Evolutionary conservation across 2,113 vertebrate species (phyloP), one percentile per base, ranked within the genome.

Genomic region (Hippopotamus amphibius): DNA sequence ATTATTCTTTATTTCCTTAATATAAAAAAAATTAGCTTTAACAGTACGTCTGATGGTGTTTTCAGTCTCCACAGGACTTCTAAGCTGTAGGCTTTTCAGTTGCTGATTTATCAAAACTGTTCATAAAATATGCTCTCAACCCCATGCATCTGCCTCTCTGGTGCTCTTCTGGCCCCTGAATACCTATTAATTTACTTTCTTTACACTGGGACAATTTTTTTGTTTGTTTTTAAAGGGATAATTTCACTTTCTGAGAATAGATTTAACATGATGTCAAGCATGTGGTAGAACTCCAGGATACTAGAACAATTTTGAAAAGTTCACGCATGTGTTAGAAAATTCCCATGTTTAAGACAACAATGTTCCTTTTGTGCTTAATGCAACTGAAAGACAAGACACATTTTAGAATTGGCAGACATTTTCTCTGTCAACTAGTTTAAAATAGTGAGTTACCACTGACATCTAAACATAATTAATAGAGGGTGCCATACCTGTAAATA

Each of bases 21-120:
- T 71, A 96, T 94, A 97, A 98, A 97, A 19, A 19, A 98, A 98
- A 97, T 97, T 93, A 97, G 69, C 57, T 55, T 3, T 77, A 95
- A 85, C 79, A 53, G 30, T 92, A 24, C 86, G 9, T 74, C 37
- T 97, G 68, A 15, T 5, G 21, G 11, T 77, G 8, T 72, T 97
- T 98, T 96, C 69, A 91, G 8, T 93, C 28, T 95, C 55, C 66
- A 71, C 41, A 16, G 59, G 93, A 59, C 13, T 95, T 98, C 86
- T 87, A 72, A 85, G 92, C 92, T 95, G 88, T 74, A 87, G 11
- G 43, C 4, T 69, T 98, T 26, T 15, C 85, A 85, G 55, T 22
- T 11, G 24, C n/a, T 14, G 46, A 96, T 76, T 79, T 90, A 97
- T 88, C 59, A 97, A 95, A 96, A 96, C 22, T 71, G 43, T 46